Conservation (phyloP, 1,140 invertebrate species). For the Drosophila sp. region DNA sequence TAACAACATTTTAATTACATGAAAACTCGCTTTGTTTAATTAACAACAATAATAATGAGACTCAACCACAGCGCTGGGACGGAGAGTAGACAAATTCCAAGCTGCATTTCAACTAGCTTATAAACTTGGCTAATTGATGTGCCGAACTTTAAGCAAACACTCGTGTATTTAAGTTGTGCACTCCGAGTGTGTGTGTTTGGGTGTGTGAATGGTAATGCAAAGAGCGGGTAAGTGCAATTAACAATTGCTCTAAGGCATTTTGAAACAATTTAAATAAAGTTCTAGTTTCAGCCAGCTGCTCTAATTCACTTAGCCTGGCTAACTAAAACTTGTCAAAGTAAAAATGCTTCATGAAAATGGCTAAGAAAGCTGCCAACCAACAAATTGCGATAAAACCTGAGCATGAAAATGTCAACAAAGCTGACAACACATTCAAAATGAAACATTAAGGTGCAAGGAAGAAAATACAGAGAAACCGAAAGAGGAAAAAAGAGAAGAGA, state of each 20-base stretch:
- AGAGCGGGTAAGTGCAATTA: constrained; percentile 15
- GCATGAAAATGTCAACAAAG: constrained; percentile 49
- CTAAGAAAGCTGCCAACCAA: constrained; percentile 47
- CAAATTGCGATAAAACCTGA: constrained; percentile 43
- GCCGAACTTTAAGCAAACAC: constrained; percentile 46
- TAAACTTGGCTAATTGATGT: constrained; percentile 50
- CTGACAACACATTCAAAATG: constrained; percentile 22
- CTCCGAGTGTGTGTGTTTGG: background rate
- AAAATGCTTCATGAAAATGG: constrained; percentile 60
- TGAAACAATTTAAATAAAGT: constrained; percentile 67
- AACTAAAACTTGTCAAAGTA: constrained; percentile 59
- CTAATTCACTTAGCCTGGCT: constrained; percentile 62
- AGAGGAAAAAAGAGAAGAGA: background rate
- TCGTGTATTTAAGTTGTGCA: background rate
- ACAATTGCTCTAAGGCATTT: constrained; percentile 47
- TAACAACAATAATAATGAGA: constrained; percentile 48
- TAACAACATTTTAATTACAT: constrained; percentile 53
- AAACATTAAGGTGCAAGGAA: constrained; percentile 5
- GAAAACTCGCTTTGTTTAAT: constrained; percentile 45
- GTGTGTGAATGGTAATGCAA: background rate
- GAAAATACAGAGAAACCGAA: background rate
- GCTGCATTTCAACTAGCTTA: background rate
- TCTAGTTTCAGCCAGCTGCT: constrained; percentile 58
- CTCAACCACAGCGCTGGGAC: background rate
- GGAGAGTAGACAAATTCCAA: background rate